Conservation (phyloP, 2,797 vertebrate species). For the Carcharodon carcharias region DNA sequence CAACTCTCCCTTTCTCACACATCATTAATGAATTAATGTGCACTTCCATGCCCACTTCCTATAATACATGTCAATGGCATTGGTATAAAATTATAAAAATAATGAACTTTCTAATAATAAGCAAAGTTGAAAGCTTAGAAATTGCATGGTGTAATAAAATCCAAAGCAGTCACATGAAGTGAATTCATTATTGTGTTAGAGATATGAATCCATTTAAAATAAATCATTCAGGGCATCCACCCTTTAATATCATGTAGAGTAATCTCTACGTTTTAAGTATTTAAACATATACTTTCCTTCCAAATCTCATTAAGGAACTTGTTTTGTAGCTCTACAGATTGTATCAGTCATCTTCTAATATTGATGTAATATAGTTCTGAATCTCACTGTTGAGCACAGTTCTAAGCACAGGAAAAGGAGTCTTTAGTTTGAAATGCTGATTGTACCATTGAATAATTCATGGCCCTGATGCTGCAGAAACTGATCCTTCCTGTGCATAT, state of each 20-base stretch:
- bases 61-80: neutral
- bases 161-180: neutral
- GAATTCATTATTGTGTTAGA: neutral
- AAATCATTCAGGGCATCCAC: neutral
- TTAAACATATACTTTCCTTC: neutral
- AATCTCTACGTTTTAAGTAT: neutral
- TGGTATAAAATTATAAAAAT: neutral
- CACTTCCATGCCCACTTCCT: neutral
- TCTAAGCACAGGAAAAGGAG: neutral
- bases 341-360: neutral
- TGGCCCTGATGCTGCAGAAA: neutral
- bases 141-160: neutral
- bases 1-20: neutral
- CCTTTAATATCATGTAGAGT: neutral
- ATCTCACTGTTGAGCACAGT: neutral
- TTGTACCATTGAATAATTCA: neutral
- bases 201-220: neutral
- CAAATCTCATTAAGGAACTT: neutral
- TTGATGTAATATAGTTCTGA: neutral
- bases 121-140: neutral
- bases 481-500: neutral
- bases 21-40: neutral
- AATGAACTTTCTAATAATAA: neutral
- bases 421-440: neutral
- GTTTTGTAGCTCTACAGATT: neutral